Base-by-base conservation (phyloP, 2,113 vertebrate species). In the Colius striatus region DNA sequence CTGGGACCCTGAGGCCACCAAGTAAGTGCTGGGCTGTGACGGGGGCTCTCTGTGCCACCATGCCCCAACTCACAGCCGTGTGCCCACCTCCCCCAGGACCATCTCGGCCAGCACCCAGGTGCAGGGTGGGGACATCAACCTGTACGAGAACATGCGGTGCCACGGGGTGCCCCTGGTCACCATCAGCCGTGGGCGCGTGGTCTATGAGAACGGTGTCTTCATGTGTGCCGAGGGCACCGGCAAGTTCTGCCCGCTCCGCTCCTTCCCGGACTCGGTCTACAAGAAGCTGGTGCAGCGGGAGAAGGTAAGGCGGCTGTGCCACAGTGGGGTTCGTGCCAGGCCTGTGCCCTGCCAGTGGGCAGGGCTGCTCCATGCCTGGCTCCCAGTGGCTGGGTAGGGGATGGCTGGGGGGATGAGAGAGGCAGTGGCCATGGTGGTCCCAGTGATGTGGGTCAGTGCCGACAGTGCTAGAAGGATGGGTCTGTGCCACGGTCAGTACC, bases 211-310 rank as follows among this genome's bases (percentile, higher is more conserved):
- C 0, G 99, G 98, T 2, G 98, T 99, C 71, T 99, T 99, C 96
- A 99, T 99, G 60, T 99, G 99, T 1, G 99, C 99, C 0, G 99
- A 99, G 96, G 99, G 99, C 68, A 99, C 99, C 0, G 99, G 99
- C 76, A 98, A 98, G 91, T 99, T 99, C 97, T 99, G 98, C 95
- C 99, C 99, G 0, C 98, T 99, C 92, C 98, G 99, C 87, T 99
- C 99, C 92, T 99, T 99, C 96, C 99, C 99, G 0, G 99, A 99
- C 94, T 98, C 98, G 55, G 98, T 99, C 87, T 99, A 99, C 98
- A 99, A 99, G 98, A 99, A 99, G 96, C 98, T 99, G 98, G 99
- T 99, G 71, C 99, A 99, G 97, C 98, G 99, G 85, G 99, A 99
- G 97, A 99, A 99, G 99, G 99, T 99, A 95, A 23, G 34, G 14